These are phyloP conservation scores for Brachyrhaphis roseni DNA, from an alignment of 2,797 vertebrate genomes.

Conservation along the genomic window DNA sequence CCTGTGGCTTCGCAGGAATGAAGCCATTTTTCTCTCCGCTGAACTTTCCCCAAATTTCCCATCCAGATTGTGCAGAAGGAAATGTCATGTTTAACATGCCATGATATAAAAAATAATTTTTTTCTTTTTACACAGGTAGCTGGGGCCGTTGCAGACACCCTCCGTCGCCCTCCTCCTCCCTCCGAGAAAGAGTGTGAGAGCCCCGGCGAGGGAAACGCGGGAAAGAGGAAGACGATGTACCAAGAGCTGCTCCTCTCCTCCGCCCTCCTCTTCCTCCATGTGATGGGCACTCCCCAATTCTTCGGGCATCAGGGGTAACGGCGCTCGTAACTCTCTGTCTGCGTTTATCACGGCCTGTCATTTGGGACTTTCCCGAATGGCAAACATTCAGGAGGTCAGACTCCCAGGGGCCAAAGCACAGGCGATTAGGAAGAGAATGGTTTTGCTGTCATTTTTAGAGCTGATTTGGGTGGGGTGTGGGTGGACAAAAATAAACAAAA, in stretches of 20 bases:
- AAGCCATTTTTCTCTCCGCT: constrained; percentile 7
- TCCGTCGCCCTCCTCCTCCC: constrained; percentile 30
- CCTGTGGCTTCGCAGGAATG: constrained; percentile 20
- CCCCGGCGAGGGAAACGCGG: constrained; percentile 63
- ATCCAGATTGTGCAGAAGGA: background rate
- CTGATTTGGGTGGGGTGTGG: constrained; percentile 15
- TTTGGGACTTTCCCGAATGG: constrained; percentile 24
- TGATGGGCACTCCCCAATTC: constrained; percentile 71
- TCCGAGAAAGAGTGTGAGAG: constrained; percentile 55
- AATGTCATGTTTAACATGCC: background rate
- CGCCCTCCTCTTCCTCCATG: constrained; percentile 79
- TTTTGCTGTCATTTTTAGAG: constrained; percentile 26
- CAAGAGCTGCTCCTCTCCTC: constrained; percentile 75
- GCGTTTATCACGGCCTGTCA: constrained; percentile 55
- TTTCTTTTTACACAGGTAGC: constrained; percentile 63
- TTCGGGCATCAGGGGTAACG: constrained; percentile 79
- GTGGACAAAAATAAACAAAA: constrained; percentile 52
- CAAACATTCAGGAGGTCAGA: constrained; percentile 15
- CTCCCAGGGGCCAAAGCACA: constrained; percentile 18
- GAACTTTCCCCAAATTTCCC: background rate
- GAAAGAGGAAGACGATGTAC: constrained; percentile 78
- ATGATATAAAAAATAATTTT: rapidly evolving
- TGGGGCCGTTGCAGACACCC: constrained; percentile 24
- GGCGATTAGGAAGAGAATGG: background rate
- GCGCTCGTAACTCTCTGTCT: constrained; percentile 31